phyloP scores from a whole-genome alignment of 2,797 vertebrate genomes.

The Schizopygopsis malacanthus region DNA sequence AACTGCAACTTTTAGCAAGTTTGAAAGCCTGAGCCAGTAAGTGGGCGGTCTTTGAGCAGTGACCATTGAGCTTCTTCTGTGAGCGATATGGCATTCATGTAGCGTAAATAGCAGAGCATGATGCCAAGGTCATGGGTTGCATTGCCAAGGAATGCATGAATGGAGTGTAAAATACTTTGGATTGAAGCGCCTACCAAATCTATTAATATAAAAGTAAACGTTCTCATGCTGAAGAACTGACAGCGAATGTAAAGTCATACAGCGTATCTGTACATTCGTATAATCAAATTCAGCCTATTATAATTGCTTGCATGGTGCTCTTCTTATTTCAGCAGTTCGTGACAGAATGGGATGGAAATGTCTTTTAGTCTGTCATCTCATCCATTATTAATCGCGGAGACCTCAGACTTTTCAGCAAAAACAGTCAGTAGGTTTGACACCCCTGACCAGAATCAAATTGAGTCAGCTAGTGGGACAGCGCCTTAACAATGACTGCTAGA shows the following conservation, averaged over 20 bases:
- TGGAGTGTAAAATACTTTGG: not conserved
- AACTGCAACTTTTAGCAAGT: conserved; percentile 9
- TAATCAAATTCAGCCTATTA: not conserved
- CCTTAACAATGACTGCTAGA: not conserved
- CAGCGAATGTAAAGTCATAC: not conserved
- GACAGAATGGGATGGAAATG: conserved; percentile 26
- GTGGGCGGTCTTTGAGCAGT: not conserved
- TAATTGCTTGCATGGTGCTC: conserved; percentile 9
- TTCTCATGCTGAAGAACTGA: conserved; percentile 3
- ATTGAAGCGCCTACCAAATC: not conserved
- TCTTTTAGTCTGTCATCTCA: conserved; percentile 24
- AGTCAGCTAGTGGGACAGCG: not conserved
- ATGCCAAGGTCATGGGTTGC: conserved; percentile 8
- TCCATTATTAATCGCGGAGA: conserved; percentile 17
- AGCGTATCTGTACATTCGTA: not conserved
- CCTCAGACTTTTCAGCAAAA: conserved; percentile 1
- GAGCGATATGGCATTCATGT: not conserved
- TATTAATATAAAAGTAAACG: not conserved
- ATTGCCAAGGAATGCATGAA: not conserved
- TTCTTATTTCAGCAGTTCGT: not conserved
- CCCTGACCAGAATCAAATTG: not conserved
- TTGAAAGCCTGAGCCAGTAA: not conserved
- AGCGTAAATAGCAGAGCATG: not conserved
- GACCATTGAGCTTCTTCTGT: not conserved
- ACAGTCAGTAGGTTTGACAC: conserved; percentile 1